Evolutionary conservation across 1,140 invertebrate species (phyloP).

Genomic region (Popillia japonica): DNA sequence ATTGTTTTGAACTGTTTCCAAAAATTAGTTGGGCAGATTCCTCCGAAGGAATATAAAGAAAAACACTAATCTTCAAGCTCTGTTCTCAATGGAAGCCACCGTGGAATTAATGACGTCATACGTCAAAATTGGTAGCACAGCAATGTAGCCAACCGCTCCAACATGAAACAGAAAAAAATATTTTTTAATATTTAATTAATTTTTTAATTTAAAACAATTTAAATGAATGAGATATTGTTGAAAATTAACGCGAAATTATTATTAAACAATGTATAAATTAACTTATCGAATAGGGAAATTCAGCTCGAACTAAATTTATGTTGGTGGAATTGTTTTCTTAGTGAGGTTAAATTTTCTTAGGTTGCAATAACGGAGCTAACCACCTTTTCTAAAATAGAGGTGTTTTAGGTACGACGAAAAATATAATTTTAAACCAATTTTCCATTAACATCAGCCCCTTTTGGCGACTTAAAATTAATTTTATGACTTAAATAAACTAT

Average conservation of each 20-base stretch:
- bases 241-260: no score
- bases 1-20: background rate
- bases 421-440: background rate
- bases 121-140: background rate
- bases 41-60: background rate
- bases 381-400: background rate
- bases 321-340: background rate
- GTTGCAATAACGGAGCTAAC: background rate
- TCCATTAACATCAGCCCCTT: background rate
- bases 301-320: no score
- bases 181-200: no score
- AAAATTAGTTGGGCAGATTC: background rate
- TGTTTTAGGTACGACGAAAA: background rate
- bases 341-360: background rate
- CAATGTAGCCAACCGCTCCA: background rate
- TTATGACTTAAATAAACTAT: background rate
- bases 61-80: slow-evolving; percentile 27
- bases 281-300: no score
- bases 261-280: no score
- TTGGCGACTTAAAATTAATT: background rate
- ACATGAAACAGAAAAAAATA: no score
- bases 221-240: no score
- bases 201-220: no score
- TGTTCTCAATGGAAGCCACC: slow-evolving; percentile 44
- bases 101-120: slow-evolving; percentile 52